Base-by-base conservation (phyloP, 1,140 invertebrate genomes). In the Wiebesia pumilae region DNA sequence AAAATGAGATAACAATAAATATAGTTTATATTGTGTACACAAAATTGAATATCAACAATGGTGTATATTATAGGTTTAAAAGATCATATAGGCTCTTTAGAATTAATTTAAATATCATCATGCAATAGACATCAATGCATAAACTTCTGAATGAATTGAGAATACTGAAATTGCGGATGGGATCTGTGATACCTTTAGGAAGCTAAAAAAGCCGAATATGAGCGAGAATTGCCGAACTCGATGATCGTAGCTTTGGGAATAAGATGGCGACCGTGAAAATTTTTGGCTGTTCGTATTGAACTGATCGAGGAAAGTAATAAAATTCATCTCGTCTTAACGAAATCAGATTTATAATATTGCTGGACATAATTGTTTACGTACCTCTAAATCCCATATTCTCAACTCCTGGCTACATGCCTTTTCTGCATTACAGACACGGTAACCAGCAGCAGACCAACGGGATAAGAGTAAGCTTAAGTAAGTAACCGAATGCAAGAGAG, bases 211-310 rank as follows among this genome's bases (percentile, higher is more conserved):
- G 27, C 58, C 86, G 86, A 87, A 87, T 62, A 83, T 77, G 16
- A 9, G 67, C 88, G 90, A 88, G 51, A 35, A 73, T 43, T 30
- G n/a, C 81, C 90, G 90, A 90, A 73, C 30, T 69, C 47, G 35
- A 10, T 35, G 38, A 35, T 85, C 86, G 89, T 91, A 86, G 81
- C 67, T 73, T 35, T 80, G 58, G 87, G 88, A 84, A 90, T 89
- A 92, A 91, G 90, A 93, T 93, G 93, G 93, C 92, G 91, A 90
- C 89, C 78, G 87, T 90, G 90, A 89, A 89, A 91, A 91, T 90
- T 91, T 91, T 91, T 90, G 79, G 90, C 88, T 89, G 89, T 87
- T 82, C 88, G 91, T 90, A 90, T 87, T 85, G 89, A 87, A 4
- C 81, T 88, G 84, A 87, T 90, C 78, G 62, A 51, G 51, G 30